A percentile compares a stretch with the other conserved stretches of the same genome.
Conservation (phyloP, 2,797 vertebrate species). For the Sparus aurata region DNA sequence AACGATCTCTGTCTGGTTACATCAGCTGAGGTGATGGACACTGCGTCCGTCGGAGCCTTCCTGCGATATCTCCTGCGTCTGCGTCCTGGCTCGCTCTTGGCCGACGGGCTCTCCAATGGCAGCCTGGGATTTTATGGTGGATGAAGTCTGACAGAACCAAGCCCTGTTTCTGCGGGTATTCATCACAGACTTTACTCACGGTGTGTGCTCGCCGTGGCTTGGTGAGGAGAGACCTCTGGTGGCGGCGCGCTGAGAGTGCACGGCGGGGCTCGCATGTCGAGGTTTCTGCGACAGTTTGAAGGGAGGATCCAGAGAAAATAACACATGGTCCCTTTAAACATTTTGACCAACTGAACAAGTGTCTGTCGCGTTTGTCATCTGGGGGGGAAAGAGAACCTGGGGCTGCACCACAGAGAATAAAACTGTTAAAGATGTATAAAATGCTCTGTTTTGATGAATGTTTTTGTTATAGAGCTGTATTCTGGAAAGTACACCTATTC, state of each 20-base stretch:
- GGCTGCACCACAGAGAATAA: not conserved
- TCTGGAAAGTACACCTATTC: no score
- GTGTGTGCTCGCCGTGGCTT: conserved; percentile 22
- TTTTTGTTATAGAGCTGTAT: no score
- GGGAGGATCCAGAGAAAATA: not conserved
- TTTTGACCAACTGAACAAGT: no score
- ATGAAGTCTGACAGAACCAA: conserved; percentile 81
- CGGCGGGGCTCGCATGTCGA: not conserved
- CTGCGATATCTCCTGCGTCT: conserved; percentile 80
- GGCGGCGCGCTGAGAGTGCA: conserved; percentile 34
- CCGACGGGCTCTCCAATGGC: conserved; percentile 75
- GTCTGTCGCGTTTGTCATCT: not conserved
- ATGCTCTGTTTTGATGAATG: no score
- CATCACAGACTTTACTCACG: conserved; percentile 42
- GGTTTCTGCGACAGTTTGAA: not conserved
- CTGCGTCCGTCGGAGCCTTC: conserved; percentile 63
- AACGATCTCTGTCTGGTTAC: conserved; percentile 65
- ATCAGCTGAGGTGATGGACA: conserved; percentile 70
- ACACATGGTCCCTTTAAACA: no score
- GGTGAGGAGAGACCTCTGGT: conserved; percentile 74
- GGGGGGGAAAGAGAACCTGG: not conserved
- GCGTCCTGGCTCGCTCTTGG: conserved; percentile 65
- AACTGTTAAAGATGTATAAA: not conserved
- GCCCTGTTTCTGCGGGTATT: conserved; percentile 85
- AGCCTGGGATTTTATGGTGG: conserved; percentile 68